Evolutionary conservation across 2,113 vertebrate species (phyloP).

Genomic region (Eretmochelys imbricata): DNA sequence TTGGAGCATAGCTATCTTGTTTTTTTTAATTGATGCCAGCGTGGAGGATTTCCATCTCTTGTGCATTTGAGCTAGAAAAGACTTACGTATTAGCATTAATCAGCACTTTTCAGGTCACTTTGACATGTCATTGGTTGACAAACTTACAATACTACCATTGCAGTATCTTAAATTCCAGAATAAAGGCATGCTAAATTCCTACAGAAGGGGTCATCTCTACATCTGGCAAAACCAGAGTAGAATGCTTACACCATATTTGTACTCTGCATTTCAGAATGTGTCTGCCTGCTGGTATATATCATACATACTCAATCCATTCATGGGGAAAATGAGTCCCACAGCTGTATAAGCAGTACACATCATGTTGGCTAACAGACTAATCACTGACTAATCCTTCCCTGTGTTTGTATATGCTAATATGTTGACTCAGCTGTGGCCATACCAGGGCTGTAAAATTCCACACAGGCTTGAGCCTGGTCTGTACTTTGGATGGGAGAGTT

Average conservation of each 20-base stretch:
- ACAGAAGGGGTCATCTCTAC: not conserved
- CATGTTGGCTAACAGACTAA: conserved; percentile 32
- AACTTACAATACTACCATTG: not conserved
- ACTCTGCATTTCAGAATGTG: not conserved
- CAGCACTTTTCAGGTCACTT: conserved; percentile 6
- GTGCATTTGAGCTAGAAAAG: not conserved
- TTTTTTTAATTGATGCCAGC: not conserved
- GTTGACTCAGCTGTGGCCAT: not conserved
- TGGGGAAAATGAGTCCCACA: conserved; percentile 33
- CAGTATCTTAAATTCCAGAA: not conserved
- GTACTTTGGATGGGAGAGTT: not conserved
- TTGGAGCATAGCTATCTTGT: not conserved
- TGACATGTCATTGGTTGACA: not conserved
- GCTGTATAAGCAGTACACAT: conserved; percentile 48
- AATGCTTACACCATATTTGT: conserved; percentile 2
- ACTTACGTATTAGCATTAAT: not conserved
- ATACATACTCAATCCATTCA: not conserved
- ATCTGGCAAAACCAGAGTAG: not conserved
- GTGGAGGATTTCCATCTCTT: not conserved
- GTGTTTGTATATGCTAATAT: conserved; percentile 42
- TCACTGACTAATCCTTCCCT: conserved; percentile 29
- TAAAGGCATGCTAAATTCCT: not conserved
- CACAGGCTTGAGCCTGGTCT: not conserved
- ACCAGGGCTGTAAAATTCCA: not conserved
- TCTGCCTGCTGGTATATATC: not conserved